Base-by-base conservation (phyloP, 1,140 invertebrate genomes). In the Pogonomyrmex barbatus region DNA sequence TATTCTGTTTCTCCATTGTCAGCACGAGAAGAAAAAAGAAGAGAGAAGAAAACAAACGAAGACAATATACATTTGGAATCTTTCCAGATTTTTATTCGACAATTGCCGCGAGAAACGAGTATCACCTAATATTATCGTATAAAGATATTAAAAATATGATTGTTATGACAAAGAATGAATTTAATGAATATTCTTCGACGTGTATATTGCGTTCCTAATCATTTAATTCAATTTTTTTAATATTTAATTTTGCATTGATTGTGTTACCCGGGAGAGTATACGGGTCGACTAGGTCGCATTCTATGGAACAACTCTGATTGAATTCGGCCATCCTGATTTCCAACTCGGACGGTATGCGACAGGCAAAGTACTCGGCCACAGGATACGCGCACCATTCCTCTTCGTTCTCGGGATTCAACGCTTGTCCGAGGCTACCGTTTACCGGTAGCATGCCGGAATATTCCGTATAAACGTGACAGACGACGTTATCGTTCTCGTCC, bases 221-320 rank as follows among this genome's bases (percentile, higher is more conserved):
- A 45, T 4, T 42, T 81, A 52, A 36, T 68, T 14, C 36, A 6
- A 60, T 70, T 65, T 17, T 54, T 2, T 76, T 78, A 10, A 56
- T 78, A 71, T 65, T 63, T 45, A 70, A 56, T 75, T 85, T 14
- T 50, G n/a, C 0, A 14, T 47, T 50, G 24, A 17, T 12, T 56
- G 24, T 9, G 2, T 65, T 91, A 94, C 93, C 93, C 2, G 95
- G 93, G 81, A 96, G 94, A 76, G 96, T 96, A 90, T 97, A 97
- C 0, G 97, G 96, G 93, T 97, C 95, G 10, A 96, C 93, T 9
- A 97, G 95, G 87, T 96, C 95, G 88, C 97, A 98, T 81, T 97
- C 95, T 58, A 98, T 96, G 4, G 95, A 94, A 86, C 96, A 96
- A 39, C 88, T 94, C 71, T 95, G 93, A 84, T 95, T 95, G 36